A percentile compares a stretch with the other conserved stretches of the same genome.
Evolutionary conservation across 2,888 invertebrate genomes (phyloP).

Genomic region (Hyposoter didymator): DNA sequence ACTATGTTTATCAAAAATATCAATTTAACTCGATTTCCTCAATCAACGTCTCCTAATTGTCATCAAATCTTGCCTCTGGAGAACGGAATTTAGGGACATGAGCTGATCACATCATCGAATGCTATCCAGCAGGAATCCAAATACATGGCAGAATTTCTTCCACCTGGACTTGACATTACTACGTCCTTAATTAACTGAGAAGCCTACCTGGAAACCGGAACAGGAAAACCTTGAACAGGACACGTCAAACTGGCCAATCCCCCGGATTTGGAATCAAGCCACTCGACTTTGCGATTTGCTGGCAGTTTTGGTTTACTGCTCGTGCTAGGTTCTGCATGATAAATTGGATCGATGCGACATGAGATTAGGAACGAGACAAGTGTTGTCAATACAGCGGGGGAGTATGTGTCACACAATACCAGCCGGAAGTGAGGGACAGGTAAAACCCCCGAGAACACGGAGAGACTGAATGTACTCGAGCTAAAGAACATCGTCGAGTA

Average conservation of each 20-base stretch:
- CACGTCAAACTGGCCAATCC: slow-evolving; percentile 86
- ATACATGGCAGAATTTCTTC: neutral
- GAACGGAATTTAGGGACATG: too few species aligned
- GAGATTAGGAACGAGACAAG: slow-evolving; percentile 46
- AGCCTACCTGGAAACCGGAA: slow-evolving; percentile 82
- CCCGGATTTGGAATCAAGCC: slow-evolving; percentile 76
- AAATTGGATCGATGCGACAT: slow-evolving; percentile 63
- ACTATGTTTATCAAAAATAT: neutral
- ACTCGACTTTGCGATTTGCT: slow-evolving; percentile 82
- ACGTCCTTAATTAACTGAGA: neutral
- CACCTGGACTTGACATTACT: neutral
- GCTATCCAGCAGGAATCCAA: too few species aligned
- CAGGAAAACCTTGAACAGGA: slow-evolving; percentile 92
- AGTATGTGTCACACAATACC: slow-evolving; percentile 32
- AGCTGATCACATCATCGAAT: too few species aligned
- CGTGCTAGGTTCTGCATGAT: slow-evolving; percentile 79
- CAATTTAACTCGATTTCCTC: neutral
- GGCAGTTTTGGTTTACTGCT: slow-evolving; percentile 81
- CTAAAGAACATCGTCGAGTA: slow-evolving; percentile 42
- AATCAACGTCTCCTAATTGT: neutral
- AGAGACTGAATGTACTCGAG: slow-evolving; percentile 29
- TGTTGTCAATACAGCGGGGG: slow-evolving; percentile 45
- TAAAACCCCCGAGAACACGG: slow-evolving; percentile 49
- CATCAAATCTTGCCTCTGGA: neutral
- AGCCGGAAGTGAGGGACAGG: slow-evolving; percentile 49